Conservation (phyloP, 2,113 vertebrate species). For the Gulo gulo region DNA sequence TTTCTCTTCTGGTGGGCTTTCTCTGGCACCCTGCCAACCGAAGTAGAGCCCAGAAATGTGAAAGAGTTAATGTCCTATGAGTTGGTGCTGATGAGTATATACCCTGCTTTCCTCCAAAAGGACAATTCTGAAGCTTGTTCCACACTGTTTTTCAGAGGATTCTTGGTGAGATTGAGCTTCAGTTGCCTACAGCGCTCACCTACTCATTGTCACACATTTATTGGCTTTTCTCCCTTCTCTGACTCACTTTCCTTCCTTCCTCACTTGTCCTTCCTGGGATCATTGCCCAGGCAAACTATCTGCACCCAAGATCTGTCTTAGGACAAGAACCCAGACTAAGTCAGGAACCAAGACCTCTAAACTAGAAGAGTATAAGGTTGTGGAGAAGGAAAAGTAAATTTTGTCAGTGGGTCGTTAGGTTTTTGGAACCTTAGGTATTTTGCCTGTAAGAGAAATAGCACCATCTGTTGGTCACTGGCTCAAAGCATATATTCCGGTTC, state of each 20-base stretch:
- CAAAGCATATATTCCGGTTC: background rate
- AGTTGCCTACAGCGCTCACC: background rate
- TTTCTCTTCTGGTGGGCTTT: background rate
- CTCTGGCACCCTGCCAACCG: background rate
- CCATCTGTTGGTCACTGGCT: slow-evolving; percentile 55
- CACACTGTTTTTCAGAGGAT: background rate
- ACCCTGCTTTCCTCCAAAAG: background rate
- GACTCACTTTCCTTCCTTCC: background rate
- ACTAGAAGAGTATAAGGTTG: background rate
- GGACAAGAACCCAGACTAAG: background rate
- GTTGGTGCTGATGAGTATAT: background rate
- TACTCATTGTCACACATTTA: background rate
- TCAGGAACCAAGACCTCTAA: background rate
- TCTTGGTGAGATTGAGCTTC: background rate
- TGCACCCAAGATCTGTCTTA: background rate
- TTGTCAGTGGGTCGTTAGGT: background rate
- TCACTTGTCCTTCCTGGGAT: background rate
- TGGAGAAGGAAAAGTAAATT: background rate
- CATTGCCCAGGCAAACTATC: background rate
- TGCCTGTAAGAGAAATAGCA: slow-evolving; percentile 24
- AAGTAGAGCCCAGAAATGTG: background rate
- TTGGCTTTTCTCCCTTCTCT: background rate
- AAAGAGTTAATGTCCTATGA: background rate
- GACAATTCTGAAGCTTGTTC: background rate
- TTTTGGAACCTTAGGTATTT: background rate